A percentile compares a stretch with the other conserved stretches of the same genome.
These are phyloP conservation scores for Agrenia bidenticulata DNA, from an alignment of 2,888 invertebrate species.

Conservation along the genomic window DNA sequence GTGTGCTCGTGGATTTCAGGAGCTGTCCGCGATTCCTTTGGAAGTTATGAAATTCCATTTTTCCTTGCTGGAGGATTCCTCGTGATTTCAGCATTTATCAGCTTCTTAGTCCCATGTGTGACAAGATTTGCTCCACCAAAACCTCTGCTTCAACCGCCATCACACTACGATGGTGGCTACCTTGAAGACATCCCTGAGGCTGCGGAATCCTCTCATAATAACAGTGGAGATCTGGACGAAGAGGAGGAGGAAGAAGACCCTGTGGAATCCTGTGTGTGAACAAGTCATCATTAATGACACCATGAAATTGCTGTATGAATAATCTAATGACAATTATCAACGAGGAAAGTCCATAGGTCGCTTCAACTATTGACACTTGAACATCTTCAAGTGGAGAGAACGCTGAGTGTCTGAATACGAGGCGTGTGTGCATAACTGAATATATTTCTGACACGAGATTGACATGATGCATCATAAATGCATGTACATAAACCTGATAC, in stretches of 20 bases:
- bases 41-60: slow-evolving; percentile 83
- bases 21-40: slow-evolving; percentile 82
- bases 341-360: no score
- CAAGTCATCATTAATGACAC: not conserved
- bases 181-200: slow-evolving; percentile 52
- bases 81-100: slow-evolving; percentile 77
- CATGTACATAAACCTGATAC: no score
- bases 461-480: no score
- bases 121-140: slow-evolving; percentile 48
- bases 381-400: no score
- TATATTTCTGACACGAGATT: no score
- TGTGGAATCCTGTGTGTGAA: slow-evolving; percentile 47
- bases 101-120: slow-evolving; percentile 58
- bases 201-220: slow-evolving; percentile 41
- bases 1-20: slow-evolving; percentile 76
- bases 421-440: no score
- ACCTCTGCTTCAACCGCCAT: slow-evolving; percentile 43
- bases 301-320: no score
- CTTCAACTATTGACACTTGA: no score
- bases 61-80: slow-evolving; percentile 89
- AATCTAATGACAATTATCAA: no score
- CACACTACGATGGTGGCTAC: slow-evolving; percentile 31
- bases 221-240: slow-evolving; percentile 40
- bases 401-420: no score
- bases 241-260: slow-evolving; percentile 36